A percentile compares a stretch with the other conserved stretches of the same genome.
Evolutionary conservation across 2,888 invertebrate genomes (phyloP).

Genomic region (Melinaea menophilus): DNA sequence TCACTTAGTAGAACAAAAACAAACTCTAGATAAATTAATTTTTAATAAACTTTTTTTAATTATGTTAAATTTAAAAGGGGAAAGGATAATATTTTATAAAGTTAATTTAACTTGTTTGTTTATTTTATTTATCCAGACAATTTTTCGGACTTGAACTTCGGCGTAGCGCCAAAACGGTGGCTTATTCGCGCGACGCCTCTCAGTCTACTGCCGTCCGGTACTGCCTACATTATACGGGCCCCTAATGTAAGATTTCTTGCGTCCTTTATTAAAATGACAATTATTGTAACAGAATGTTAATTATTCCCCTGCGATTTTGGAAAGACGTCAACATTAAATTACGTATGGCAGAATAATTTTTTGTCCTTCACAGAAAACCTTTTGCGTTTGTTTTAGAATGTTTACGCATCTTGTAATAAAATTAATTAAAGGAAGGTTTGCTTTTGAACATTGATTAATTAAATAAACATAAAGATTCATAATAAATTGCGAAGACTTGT

Average conservation of each 20-base stretch:
- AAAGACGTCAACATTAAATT: constrained; percentile 14
- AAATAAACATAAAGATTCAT: not conserved
- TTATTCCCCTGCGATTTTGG: constrained; percentile 21
- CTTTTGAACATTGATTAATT: not conserved
- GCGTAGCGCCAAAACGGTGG: constrained; percentile 36
- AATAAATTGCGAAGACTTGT: no score
- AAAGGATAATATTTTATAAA: not conserved
- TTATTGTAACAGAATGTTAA: constrained; percentile 27
- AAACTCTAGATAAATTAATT: not conserved
- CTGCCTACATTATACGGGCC: constrained; percentile 10
- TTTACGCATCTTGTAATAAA: not conserved
- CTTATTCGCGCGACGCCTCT: constrained; percentile 36
- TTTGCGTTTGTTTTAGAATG: not conserved
- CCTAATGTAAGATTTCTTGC: constrained; percentile 9
- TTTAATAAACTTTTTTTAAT: not conserved
- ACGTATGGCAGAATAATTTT: not conserved
- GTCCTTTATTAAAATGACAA: constrained; percentile 15
- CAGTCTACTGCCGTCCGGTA: constrained; percentile 37
- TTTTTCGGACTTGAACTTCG: constrained; percentile 36
- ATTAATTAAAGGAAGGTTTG: not conserved
- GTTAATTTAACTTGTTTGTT: constrained; percentile 3
- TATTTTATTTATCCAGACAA: constrained; percentile 16
- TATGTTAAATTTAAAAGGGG: not conserved
- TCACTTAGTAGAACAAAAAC: constrained; percentile 12
- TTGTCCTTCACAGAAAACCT: not conserved